Percentiles rank a stretch among this genome's conserved stretches.
These are phyloP conservation scores for Brachyptera putata DNA, from an alignment of 2,888 invertebrate species.

Conservation along the genomic window DNA sequence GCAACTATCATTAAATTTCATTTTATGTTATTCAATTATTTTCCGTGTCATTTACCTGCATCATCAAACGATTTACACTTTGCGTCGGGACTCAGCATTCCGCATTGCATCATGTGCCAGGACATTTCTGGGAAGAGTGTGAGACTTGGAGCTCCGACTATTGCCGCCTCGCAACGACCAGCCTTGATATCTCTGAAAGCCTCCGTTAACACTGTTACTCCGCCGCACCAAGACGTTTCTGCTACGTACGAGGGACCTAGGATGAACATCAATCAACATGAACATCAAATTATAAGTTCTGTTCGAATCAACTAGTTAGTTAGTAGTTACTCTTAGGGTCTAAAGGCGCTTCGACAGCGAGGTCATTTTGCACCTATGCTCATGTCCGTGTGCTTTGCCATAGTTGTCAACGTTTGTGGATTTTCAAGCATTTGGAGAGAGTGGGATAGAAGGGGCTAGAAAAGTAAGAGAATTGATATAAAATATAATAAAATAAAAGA, in stretches of 20 bases:
- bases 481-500: too few species aligned
- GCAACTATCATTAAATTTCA: too few species aligned
- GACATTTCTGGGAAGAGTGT: slow-evolving; percentile 58
- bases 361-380: too few species aligned
- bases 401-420: too few species aligned
- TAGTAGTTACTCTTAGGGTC: too few species aligned
- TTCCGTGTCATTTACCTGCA: slow-evolving; percentile 46
- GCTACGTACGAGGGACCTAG: slow-evolving; percentile 55
- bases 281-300: background rate
- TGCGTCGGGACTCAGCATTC: slow-evolving; percentile 58
- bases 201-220: slow-evolving; percentile 55
- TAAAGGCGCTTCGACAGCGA: too few species aligned
- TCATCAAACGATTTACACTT: slow-evolving; percentile 61
- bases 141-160: slow-evolving; percentile 54
- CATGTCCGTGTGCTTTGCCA: too few species aligned
- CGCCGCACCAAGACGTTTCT: slow-evolving; percentile 63
- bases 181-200: slow-evolving; percentile 44
- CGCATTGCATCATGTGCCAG: slow-evolving; percentile 58
- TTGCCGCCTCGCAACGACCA: slow-evolving; percentile 51
- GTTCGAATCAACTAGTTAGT: background rate
- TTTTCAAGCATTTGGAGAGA: too few species aligned
- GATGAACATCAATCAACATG: slow-evolving; percentile 6
- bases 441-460: too few species aligned
- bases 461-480: too few species aligned
- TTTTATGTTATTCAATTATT: too few species aligned